Base-by-base conservation (phyloP, 2,797 vertebrate species). In the Huso huso region DNA sequence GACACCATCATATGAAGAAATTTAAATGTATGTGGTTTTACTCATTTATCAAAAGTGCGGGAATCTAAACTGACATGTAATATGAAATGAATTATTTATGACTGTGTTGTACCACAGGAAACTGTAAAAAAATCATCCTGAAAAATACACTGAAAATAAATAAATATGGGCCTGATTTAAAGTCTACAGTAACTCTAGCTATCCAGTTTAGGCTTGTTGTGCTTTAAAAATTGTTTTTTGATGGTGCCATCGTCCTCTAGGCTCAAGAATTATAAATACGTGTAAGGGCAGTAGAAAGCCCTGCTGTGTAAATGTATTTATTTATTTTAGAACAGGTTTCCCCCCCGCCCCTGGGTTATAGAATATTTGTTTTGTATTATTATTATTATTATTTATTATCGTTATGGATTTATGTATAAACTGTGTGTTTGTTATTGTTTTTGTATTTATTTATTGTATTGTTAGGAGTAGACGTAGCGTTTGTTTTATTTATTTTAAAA, bases 61-160 rank as follows among this genome's bases (percentile, higher is more conserved):
- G 81, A 83, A 89, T 87, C 73, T 79, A 82, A 86, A 82, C 81
- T 84, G 85, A 85, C 85, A 80, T 83, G 82, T 87, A 85, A 77
- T 84, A 87, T 87, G 80, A 82, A 87, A 90, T 89, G 84, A 88
- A 88, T 89, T 88, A 37, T 37, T 37, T 37, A 88, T 88, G 86
- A 82, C 88, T 82, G 79, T 37, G 23, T 37, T 61, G 8, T 81
- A 86, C 84, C 82, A 83, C 80, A 79, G 23, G 85, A 87, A 87
- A 83, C 82, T 85, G n/a, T 13, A 59, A 23, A 18, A 62, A 62
- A 62, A 62, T 9, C 61, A 57, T 59, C 11, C 10, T 69, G 52
- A 61, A 62, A 69, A 60, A 61, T 13, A 61, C 23, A 10, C 57
- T n/a, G 6, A 61, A 51, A 65, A 60, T 48, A 61, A 55, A 55